Evolutionary conservation across 2,888 invertebrate genomes (phyloP), one percentile per base, ranked within the genome.

Genomic region (Cheilosia scutellata): DNA sequence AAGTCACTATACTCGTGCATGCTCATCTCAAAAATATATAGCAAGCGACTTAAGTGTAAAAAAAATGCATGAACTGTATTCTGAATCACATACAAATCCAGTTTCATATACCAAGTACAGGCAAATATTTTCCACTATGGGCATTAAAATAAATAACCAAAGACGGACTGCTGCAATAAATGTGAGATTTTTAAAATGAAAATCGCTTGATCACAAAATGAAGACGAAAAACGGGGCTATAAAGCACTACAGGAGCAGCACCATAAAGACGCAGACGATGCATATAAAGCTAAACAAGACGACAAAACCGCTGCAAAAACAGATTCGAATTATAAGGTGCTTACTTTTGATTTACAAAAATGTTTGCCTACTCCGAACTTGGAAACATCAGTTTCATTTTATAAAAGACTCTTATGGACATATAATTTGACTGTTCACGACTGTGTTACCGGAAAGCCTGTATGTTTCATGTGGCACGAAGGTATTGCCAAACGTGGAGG

Each of bases 381-480:
- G 27, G 57, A 87, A n/a, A 87, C 89, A 33, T 88, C 88, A 37
- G 87, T 89, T 7, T 83, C 88, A 6, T 90, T 89, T 87, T 90
- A 90, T 66, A 90, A 89, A 87, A 62, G 90, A 29, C 86, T n/a
- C n/a, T n/a, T n/a, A n/a, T n/a, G n/a, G n/a, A n/a, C n/a, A n/a
- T n/a, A n/a, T n/a, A n/a, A n/a, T n/a, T n/a, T n/a, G n/a, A n/a
- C n/a, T n/a, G n/a, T n/a, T n/a, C n/a, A n/a, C n/a, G n/a, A n/a
- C n/a, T n/a, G n/a, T n/a, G n/a, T n/a, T n/a, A n/a, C n/a, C n/a
- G n/a, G n/a, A n/a, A n/a, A n/a, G n/a, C 74, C 88, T n/a, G 75
- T 77, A 33, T 88, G 89, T 70, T 89, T 82, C 53, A 90, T 89
- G 89, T 90, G 90, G 88, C 87, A 89, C 71, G 89, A 90, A 80